Conservation (phyloP, 2,888 invertebrate species). For the Amiota minor region DNA sequence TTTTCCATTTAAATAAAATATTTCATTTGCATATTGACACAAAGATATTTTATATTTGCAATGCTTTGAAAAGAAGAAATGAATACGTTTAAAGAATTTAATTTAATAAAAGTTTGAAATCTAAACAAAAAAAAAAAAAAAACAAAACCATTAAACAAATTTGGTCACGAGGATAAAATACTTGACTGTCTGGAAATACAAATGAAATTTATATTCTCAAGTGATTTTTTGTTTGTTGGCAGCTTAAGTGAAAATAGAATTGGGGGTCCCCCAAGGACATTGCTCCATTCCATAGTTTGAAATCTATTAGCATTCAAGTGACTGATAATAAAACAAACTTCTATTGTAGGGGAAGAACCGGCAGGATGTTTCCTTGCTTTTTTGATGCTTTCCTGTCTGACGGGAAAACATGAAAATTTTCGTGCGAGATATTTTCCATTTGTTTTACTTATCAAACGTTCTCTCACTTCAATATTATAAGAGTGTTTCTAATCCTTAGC, state of each 20-base stretch:
- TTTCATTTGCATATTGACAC: no score
- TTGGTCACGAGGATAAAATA: neutral
- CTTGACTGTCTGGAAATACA: slow-evolving; percentile 9
- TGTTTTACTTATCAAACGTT: slow-evolving; percentile 18
- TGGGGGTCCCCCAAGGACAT: neutral
- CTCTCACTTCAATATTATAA: neutral
- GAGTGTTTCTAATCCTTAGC: neutral
- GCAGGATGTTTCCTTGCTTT: neutral
- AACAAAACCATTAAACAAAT: neutral
- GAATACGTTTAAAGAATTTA: neutral
- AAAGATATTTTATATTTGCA: no score
- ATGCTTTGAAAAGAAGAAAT: no score
- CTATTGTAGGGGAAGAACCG: neutral
- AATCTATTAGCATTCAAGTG: slow-evolving; percentile 61
- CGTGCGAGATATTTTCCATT: neutral
- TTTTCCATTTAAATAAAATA: no score
- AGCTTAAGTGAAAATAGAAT: slow-evolving; percentile 15
- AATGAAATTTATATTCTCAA: neutral
- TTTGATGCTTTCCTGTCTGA: neutral
- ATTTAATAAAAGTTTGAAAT: neutral
- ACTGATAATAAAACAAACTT: slow-evolving; percentile 59
- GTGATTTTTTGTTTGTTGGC: neutral
- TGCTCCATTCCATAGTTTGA: slow-evolving; percentile 35
- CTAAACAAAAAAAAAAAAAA: neutral
- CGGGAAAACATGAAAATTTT: slow-evolving; percentile 3